These are phyloP conservation scores for Actinia equina DNA, from an alignment of 64 coral and sea anemone species.

Conservation along the genomic window DNA sequence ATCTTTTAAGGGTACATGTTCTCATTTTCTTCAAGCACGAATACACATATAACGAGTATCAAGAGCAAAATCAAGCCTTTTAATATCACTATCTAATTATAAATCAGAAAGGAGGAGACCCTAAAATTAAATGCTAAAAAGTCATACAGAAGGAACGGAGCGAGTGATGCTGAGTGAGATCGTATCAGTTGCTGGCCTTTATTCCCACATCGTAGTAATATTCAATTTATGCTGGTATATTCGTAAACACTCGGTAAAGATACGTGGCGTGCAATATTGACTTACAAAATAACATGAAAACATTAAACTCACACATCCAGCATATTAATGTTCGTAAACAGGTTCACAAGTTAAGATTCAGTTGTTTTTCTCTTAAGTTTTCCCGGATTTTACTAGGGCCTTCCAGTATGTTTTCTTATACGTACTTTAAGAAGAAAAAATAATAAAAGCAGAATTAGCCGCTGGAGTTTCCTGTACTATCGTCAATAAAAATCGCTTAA, in stretches of 20 bases:
- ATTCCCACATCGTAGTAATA: not conserved
- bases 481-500: slow-evolving; percentile 17
- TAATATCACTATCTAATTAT: not conserved
- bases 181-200: not conserved
- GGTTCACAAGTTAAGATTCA: not conserved
- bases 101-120: not conserved
- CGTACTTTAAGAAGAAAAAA: not conserved
- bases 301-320: not conserved
- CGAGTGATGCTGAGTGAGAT: not conserved
- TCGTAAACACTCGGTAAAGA: not conserved
- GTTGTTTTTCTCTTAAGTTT: not conserved
- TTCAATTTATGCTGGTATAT: not conserved
- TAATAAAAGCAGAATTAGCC: not conserved
- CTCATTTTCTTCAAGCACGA: not conserved
- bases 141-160: not conserved
- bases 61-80: not conserved
- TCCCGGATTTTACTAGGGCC: not conserved
- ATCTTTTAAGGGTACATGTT: not conserved
- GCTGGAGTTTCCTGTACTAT: slow-evolving; percentile 7
- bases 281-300: not conserved
- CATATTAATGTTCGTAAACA: not conserved
- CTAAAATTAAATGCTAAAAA: not conserved
- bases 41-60: not conserved
- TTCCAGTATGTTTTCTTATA: not conserved
- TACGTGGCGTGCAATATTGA: not conserved